Base-by-base conservation (phyloP, 2,888 invertebrate genomes). In the Sinhomidia bicolor region DNA sequence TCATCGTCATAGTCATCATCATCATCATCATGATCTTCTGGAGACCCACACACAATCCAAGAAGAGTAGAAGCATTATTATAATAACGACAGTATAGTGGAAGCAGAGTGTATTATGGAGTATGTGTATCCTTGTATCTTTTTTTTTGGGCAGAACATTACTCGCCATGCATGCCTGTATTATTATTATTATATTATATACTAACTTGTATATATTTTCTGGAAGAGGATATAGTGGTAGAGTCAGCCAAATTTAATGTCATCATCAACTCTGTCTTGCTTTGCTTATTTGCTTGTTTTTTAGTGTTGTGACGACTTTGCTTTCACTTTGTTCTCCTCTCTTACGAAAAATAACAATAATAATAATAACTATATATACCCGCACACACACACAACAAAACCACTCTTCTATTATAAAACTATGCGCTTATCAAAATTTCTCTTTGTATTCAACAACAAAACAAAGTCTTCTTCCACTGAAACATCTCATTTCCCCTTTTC, bases 241-340 rank as follows among this genome's bases (percentile, higher is more conserved):
- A 71, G 57, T 54, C 85, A 89, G 89, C 89, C 89, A 89, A 89
- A 89, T 89, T 89, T 89, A 89, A 89, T 89, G 89, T 89, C 89
- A 89, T 85, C 89, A 89, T 89, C 89, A 89, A 87, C 81, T 87
- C 82, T 81, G 81, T 65, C 81, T 81, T 81, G 81, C 23, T 78
- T 78, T 71, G 71, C 76, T 76, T 76, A 76, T 76, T 76, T 76
- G 76, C 76, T 79, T 60, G 79, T 60, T 79, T 60, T 79, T 79
- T 78, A 74, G 79, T 79, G 62, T 65, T 81, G 65, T 65, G 87
- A 87, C 87, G 87, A 87, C 89, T 89, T 89, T 85, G 80, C 89
- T 89, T 85, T 89, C 84, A 83, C 88, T 82, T 81, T 87, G 81
- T 87, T 84, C 84, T 76, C 82, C 74, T 60, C 74, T 60, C 68